Evolutionary conservation across 53 echinoderm and acorn worm genomes (phyloP), one percentile per base, ranked within the genome.

Genomic region (Crossaster papposus): DNA sequence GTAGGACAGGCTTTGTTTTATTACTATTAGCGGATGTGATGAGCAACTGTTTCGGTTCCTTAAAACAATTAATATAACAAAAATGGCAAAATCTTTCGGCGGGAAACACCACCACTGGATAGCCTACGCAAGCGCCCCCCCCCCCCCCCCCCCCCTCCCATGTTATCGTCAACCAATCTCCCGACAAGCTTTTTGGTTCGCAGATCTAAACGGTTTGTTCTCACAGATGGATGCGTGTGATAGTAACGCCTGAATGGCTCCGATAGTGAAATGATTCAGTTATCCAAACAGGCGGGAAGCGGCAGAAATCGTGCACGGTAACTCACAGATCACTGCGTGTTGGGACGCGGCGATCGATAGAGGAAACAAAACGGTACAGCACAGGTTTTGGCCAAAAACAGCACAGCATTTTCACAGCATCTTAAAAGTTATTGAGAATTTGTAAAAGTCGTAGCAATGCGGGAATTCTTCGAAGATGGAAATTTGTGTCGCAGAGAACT

Each of bases 221-320:
- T 82, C 36, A 82, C 70, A 82, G 82, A 65, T 82, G 82, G 82
- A 35, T 55, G 65, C 26, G 23, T 82, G 31, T 44, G 70, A 68
- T 82, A 34, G 22, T 3, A 81, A 37, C 70, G 82, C 82, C 33
- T 82, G 82, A 35, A 28, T 68, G 44, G 82, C 2, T 22, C 70
- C 82, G 82, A 68, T 38, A 65, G 82, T 37, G 36, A 82, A 82
- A 68, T 82, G 65, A 68, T 65, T 82, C 82, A 23, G 65, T 82
- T 82, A 82, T 44, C 38, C 33, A 82, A 82, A 82, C 82, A 82
- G n/a, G 65, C 64, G 4, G 1, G 70, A 14, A 9, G 65, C 36
- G 65, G 36, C 3, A 44, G 35, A 36, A 70, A 82, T 82, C 82
- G 58, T 65, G 10, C n/a, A n/a, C n/a, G 65, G 36, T 9, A 14